Evolutionary conservation across 2,888 invertebrate species (phyloP).

Genomic region (Diarsia brunnea): DNA sequence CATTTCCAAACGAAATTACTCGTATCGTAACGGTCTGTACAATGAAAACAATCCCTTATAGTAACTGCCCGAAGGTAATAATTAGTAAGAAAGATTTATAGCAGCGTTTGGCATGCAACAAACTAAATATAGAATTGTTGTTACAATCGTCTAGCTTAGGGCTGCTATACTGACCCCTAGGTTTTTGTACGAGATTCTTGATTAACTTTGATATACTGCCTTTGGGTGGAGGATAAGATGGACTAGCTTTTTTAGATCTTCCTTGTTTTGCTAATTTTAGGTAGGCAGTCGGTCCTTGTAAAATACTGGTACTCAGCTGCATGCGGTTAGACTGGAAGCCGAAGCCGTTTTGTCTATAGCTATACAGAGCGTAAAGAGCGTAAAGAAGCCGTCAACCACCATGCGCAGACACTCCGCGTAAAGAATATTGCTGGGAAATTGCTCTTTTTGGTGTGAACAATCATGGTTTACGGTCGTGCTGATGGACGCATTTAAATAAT

Average conservation of each 20-base stretch:
- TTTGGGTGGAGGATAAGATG: not conserved
- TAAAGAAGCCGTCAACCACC: not conserved
- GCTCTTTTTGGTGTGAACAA: not conserved
- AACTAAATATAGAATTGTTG: slow-evolving; percentile 75
- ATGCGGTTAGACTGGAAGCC: too few relatives aligned
- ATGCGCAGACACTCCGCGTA: not conserved
- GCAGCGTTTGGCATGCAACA: slow-evolving; percentile 72
- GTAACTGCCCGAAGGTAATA: slow-evolving; percentile 79
- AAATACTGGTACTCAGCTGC: too few relatives aligned
- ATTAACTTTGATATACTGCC: slow-evolving; percentile 41
- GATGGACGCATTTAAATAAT: not conserved
- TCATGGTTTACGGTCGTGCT: not conserved
- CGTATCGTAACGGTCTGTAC: not conserved
- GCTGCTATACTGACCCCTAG: slow-evolving; percentile 41
- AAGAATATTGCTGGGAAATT: not conserved
- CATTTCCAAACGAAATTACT: too few relatives aligned
- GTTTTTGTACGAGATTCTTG: slow-evolving; percentile 27
- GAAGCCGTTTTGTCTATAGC: too few relatives aligned
- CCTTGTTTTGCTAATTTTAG: not conserved
- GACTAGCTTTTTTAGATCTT: not conserved
- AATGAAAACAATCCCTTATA: slow-evolving; percentile 72
- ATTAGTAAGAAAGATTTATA: slow-evolving; percentile 86
- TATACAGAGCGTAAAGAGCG: too few relatives aligned
- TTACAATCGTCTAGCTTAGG: slow-evolving; percentile 79
- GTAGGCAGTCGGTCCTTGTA: too few relatives aligned